Evolutionary conservation across 2,797 vertebrate species (phyloP).

Genomic region (Gila robusta): DNA sequence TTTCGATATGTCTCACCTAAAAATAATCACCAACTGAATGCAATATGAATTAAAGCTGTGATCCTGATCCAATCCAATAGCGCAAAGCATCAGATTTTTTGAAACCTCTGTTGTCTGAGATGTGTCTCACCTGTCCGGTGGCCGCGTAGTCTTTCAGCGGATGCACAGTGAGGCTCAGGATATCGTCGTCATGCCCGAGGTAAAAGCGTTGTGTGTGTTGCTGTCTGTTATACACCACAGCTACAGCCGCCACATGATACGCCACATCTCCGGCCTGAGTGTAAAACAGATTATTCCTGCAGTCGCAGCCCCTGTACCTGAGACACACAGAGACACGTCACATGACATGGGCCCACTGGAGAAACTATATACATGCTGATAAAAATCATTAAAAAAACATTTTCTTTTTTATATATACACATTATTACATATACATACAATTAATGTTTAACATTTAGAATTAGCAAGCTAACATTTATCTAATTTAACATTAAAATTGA

Average conservation of each 20-base stretch:
- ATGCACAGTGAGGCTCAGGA: constrained; percentile 90
- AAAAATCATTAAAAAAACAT: too few relatives aligned
- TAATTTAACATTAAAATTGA: neutral
- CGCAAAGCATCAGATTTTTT: neutral
- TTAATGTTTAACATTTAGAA: neutral
- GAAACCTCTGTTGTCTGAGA: neutral
- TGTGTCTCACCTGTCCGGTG: constrained; percentile 85
- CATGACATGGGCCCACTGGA: neutral
- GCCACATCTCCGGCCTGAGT: constrained; percentile 92
- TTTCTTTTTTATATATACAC: neutral
- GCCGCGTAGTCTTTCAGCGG: constrained; percentile 93
- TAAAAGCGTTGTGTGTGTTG: constrained; percentile 93
- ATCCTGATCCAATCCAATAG: neutral
- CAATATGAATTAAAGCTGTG: neutral
- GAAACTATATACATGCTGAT: neutral
- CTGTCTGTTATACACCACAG: constrained; percentile 88
- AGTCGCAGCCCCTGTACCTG: constrained; percentile 96
- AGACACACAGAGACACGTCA: neutral
- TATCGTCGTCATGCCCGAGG: constrained; percentile 93
- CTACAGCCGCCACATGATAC: constrained; percentile 92
- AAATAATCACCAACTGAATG: neutral
- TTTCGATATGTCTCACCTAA: constrained; percentile 75
- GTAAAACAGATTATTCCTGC: constrained; percentile 96
- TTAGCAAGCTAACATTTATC: neutral
- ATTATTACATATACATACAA: neutral